A percentile compares a stretch with the other conserved stretches of the same genome.
phyloP scores from a whole-genome alignment of 2,797 vertebrate genomes.

The Hoplostethus mediterraneus region DNA sequence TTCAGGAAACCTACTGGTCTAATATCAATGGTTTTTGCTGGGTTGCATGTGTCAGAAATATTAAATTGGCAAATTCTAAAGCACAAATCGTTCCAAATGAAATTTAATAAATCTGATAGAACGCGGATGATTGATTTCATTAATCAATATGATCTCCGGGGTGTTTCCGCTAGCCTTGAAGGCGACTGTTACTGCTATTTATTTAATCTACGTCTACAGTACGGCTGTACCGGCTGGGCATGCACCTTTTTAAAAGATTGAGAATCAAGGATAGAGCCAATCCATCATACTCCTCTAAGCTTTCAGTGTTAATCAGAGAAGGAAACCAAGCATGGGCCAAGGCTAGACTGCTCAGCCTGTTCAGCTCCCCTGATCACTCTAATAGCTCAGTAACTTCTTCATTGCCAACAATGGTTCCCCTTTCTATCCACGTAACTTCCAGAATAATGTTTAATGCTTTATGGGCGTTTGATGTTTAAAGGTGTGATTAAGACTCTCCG shows the following conservation, averaged over 20 bases:
- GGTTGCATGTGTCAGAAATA: not conserved
- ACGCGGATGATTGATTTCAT: not conserved
- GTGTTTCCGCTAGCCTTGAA: not conserved
- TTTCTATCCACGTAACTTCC: conserved; percentile 9
- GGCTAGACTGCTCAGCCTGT: conserved; percentile 15
- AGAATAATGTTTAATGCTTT: not conserved
- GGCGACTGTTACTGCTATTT: conserved; percentile 2
- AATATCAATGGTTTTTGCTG: no score
- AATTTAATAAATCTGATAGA: not conserved
- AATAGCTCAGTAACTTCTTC: conserved; percentile 34
- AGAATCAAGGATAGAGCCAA: conserved; percentile 34
- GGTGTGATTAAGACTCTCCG: not conserved
- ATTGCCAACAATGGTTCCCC: not conserved
- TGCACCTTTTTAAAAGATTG: conserved; percentile 18
- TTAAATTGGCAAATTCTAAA: not conserved
- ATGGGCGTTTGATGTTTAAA: not conserved
- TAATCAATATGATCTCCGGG: not conserved
- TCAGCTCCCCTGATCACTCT: conserved; percentile 39
- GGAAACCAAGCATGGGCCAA: conserved; percentile 51
- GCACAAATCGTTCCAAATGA: not conserved
- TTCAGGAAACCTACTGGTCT: no score
- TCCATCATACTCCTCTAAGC: conserved; percentile 59
- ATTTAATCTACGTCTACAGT: conserved; percentile 1
- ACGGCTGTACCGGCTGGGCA: conserved; percentile 22
- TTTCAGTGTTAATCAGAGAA: conserved; percentile 62